phyloP scores from a whole-genome alignment of 2,113 vertebrate genomes.

The Anthoscopus minutus region DNA sequence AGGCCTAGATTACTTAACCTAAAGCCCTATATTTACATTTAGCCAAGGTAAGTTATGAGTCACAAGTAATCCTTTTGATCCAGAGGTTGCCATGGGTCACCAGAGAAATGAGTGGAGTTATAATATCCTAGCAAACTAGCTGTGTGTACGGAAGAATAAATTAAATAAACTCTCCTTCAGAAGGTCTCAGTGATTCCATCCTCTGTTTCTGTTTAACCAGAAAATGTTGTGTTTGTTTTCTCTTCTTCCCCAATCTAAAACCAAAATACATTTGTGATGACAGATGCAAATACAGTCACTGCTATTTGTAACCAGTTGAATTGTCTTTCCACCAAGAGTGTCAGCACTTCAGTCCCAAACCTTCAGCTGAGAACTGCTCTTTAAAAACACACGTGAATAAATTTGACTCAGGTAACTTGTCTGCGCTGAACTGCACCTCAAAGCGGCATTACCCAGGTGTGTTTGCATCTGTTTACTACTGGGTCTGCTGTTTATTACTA shows the following conservation, averaged over 20 bases:
- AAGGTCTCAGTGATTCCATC: background rate
- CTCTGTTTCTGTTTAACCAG: slow-evolving; percentile 57
- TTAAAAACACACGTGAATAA: background rate
- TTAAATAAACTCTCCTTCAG: slow-evolving; percentile 59
- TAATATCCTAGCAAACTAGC: slow-evolving; percentile 60
- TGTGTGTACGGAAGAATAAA: slow-evolving; percentile 56
- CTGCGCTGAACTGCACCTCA: background rate
- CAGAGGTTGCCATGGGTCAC: slow-evolving; percentile 61
- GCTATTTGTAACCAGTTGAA: slow-evolving; percentile 1
- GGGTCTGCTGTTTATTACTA: background rate
- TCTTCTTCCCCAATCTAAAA: slow-evolving; percentile 11
- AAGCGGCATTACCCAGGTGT: background rate
- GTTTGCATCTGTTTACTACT: background rate
- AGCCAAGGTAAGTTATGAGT: slow-evolving; percentile 67
- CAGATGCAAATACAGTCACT: background rate
- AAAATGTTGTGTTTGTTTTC: slow-evolving; percentile 46
- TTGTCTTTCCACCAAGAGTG: background rate
- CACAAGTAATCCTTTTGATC: slow-evolving; percentile 67
- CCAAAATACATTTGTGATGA: slow-evolving; percentile 3
- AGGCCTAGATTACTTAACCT: slow-evolving; percentile 66
- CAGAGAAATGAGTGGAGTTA: slow-evolving; percentile 63
- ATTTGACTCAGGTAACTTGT: background rate
- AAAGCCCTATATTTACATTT: slow-evolving; percentile 66
- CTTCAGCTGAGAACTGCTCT: background rate
- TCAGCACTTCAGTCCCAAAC: background rate